A percentile compares a stretch with the other conserved stretches of the same genome.
These are phyloP conservation scores for Pseudomugil tenellus DNA, from an alignment of 2,797 vertebrate species.

Conservation along the genomic window DNA sequence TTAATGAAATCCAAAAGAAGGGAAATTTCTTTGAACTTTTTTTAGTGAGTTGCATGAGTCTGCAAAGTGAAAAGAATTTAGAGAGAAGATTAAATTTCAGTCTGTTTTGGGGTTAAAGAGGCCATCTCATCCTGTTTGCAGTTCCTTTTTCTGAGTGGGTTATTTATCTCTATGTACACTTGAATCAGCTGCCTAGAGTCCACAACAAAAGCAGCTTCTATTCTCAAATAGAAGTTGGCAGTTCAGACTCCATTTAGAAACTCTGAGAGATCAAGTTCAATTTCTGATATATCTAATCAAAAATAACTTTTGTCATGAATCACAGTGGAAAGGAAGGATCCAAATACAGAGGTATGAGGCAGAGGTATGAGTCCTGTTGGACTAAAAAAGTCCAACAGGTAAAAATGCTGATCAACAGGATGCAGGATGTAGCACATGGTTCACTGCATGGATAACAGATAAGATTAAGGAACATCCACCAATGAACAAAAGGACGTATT, in stretches of 20 bases:
- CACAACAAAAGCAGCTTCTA: background rate
- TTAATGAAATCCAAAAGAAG: slow-evolving; percentile 13
- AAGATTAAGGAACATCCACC: no score
- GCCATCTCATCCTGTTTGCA: background rate
- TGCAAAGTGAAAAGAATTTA: background rate
- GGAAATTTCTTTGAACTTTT: background rate
- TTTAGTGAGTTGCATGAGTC: background rate
- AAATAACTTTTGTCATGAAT: background rate
- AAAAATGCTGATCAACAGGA: no score
- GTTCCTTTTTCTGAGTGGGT: background rate
- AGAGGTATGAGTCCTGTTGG: no score
- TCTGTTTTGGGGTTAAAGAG: slow-evolving; percentile 2
- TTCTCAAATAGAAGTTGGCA: background rate
- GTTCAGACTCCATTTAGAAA: background rate
- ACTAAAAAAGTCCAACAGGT: no score
- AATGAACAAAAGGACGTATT: no score
- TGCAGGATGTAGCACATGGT: no score
- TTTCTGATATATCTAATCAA: background rate
- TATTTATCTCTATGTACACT: background rate
- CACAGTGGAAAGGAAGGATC: background rate
- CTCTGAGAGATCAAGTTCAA: background rate
- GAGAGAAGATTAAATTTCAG: background rate
- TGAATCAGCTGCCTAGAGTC: background rate
- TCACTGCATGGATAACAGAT: no score
- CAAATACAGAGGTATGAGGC: background rate